These are phyloP conservation scores for Alouatta palliata DNA, from an alignment of 2,113 vertebrate species.

Conservation along the genomic window DNA sequence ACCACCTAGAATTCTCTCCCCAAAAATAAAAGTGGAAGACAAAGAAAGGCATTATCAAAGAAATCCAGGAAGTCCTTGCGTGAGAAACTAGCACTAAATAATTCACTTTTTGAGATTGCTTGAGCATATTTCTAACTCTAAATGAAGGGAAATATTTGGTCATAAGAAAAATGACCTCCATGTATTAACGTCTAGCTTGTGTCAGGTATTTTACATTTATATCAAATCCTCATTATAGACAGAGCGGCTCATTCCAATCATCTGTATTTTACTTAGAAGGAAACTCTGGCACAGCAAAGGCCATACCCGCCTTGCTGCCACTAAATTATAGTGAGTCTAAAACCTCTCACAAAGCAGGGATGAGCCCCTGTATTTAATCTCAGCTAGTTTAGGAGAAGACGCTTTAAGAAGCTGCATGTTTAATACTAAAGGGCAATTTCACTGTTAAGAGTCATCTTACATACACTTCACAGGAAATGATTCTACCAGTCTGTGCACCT, in stretches of 20 bases:
- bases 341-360: neutral
- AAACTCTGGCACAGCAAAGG: neutral
- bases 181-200: accelerated
- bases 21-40: neutral
- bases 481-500: too few species aligned
- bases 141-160: neutral
- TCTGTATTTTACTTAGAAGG: neutral
- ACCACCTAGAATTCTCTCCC: neutral
- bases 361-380: neutral
- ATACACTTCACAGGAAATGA: neutral
- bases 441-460: neutral
- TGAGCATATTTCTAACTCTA: neutral
- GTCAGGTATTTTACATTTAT: too few species aligned
- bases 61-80: neutral
- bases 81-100: neutral
- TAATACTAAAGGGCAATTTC: neutral
- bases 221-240: too few species aligned
- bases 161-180: too few species aligned
- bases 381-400: neutral
- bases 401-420: neutral
- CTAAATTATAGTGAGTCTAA: too few species aligned
- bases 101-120: neutral
- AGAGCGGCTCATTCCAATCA: accelerated
- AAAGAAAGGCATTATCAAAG: neutral
- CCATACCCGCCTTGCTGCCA: neutral